Evolutionary conservation across 2,888 invertebrate species (phyloP), one percentile per base, ranked within the genome.

Genomic region (Thecophora atra): DNA sequence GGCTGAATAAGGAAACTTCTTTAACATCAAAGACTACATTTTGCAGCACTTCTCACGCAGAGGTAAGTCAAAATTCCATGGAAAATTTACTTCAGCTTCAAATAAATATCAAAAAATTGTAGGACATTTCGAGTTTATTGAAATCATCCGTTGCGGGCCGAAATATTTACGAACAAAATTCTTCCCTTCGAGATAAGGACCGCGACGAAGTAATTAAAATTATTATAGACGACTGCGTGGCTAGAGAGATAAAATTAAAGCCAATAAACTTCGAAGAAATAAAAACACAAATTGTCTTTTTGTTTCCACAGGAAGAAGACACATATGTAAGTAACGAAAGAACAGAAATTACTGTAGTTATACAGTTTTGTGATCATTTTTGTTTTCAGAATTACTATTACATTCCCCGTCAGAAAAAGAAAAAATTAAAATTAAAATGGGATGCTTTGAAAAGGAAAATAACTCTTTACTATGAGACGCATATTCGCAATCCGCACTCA

Each of bases 401-500:
- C 13, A 44, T 11, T 44, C 44, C 44, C 7, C 44, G 44, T 13
- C 44, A 44, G 44, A 44, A 11, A 44, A 44, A 44, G 44, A 44
- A 44, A 44, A 44, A n/a, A n/a, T 44, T 44, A 44, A 44, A 44
- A 44, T 11, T 44, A 44, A 44, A 44, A 44, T 44, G 44, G 44
- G 44, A 44, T 44, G 44, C 13, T 13, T 44, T 44, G 7, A 44
- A 44, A 44, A 44, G 13, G 7, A 44, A 44, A 44, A 44, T 44
- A 44, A 44, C 44, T 44, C 44, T 7, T 44, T 44, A 44, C 13
- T 44, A n/a, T n/a, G n/a, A n/a, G n/a, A n/a, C n/a, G n/a, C n/a
- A n/a, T n/a, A n/a, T n/a, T n/a, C n/a, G n/a, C 13, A 44, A 44
- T 52, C 52, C 52, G n/a, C 52, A 52, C n/a, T 52, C 52, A n/a